Evolutionary conservation across 2,888 invertebrate genomes (phyloP).

Genomic region (Enoplolaimus lenunculus): DNA sequence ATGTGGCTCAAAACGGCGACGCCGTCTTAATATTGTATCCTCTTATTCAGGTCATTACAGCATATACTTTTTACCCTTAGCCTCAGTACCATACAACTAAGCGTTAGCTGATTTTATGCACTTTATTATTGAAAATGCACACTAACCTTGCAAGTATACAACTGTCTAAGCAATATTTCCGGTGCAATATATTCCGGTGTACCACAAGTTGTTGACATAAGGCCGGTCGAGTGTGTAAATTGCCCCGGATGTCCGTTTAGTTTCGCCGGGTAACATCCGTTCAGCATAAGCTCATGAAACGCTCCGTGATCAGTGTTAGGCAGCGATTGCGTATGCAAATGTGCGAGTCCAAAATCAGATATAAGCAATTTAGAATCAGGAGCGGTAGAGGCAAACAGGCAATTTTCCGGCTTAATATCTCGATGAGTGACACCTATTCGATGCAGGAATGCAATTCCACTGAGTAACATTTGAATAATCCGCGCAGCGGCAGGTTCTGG

Average conservation of each 20-base stretch:
- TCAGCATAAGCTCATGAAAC: neutral
- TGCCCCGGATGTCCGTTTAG: constrained; percentile 29
- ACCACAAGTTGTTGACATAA: constrained; percentile 46
- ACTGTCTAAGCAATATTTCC: constrained; percentile 25
- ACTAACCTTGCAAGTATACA: constrained; percentile 43
- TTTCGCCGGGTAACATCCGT: neutral
- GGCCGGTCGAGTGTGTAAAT: too few species aligned
- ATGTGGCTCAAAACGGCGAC: too few species aligned
- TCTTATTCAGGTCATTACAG: too few species aligned
- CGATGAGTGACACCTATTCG: constrained; percentile 49
- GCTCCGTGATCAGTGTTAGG: neutral
- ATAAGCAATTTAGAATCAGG: constrained; percentile 44
- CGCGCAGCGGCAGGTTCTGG: constrained; percentile 43
- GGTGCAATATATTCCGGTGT: constrained; percentile 46
- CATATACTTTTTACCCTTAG: too few species aligned
- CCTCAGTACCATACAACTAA: too few species aligned
- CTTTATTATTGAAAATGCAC: too few species aligned
- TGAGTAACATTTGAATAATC: constrained; percentile 45
- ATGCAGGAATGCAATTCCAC: constrained; percentile 49
- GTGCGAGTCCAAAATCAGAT: constrained; percentile 48
- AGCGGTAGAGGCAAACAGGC: constrained; percentile 49
- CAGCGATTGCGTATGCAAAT: constrained; percentile 23
- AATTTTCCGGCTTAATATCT: constrained; percentile 52
- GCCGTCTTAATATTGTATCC: too few species aligned
- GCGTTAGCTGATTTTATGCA: too few species aligned